phyloP scores from a whole-genome alignment of 2,113 vertebrate genomes.

The Myrmecobius fasciatus region DNA sequence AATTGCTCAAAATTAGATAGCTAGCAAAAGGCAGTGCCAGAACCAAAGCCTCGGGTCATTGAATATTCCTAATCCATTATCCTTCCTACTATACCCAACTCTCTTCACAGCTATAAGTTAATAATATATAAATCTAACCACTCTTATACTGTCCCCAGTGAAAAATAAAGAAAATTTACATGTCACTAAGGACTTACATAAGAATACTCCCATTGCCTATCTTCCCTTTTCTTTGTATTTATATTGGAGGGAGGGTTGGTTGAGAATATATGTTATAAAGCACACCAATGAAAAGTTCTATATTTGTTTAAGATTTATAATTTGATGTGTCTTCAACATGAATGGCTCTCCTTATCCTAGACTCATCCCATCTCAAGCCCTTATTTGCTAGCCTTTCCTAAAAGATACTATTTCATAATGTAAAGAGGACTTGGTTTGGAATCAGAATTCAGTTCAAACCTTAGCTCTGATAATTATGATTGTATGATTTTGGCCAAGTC shows the following conservation, averaged over 20 bases:
- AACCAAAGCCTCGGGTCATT: no score
- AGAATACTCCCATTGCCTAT: background rate
- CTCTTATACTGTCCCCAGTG: background rate
- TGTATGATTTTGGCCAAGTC: background rate
- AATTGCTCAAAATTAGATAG: background rate
- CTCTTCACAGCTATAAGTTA: background rate
- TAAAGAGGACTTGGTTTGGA: background rate
- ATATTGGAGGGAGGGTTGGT: background rate
- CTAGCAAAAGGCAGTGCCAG: background rate
- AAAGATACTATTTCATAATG: background rate
- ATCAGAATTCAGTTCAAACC: background rate
- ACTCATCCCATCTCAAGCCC: background rate
- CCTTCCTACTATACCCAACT: background rate
- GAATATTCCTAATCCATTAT: background rate
- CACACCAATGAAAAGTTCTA: background rate
- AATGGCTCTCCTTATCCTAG: background rate
- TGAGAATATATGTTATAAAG: background rate
- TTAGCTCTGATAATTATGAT: background rate
- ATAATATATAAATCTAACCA: background rate
- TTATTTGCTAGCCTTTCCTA: background rate
- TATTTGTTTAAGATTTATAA: background rate
- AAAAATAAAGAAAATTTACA: background rate
- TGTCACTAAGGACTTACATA: background rate
- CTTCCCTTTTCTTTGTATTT: background rate
- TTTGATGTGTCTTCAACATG: background rate